Evolutionary conservation across 2,888 invertebrate species (phyloP), one percentile per base, ranked within the genome.

Genomic region (Ophioninae sp.): DNA sequence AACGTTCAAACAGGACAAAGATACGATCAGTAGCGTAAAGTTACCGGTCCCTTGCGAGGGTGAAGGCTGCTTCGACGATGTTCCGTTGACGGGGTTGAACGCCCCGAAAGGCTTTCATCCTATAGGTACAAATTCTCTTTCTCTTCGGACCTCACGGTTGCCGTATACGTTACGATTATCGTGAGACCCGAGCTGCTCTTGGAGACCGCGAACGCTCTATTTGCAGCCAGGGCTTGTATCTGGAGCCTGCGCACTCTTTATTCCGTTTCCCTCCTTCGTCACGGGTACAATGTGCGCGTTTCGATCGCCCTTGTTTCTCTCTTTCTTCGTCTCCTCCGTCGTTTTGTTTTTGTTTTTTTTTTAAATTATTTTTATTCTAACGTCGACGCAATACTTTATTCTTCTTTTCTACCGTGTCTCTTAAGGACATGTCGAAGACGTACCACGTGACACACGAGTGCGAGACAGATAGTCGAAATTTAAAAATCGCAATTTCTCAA

Each of bases 31-130:
- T 71, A 76, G 77, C 63, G 68, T 63, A 61, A 78, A 82, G 78
- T 69, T 79, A 79, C 78, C 78, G 79, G 79, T 67, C 67, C 59
- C 59, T 51, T n/a, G 39, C 23, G 78, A 39, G 78, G 67, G 77
- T 59, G 77, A 68, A 39, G 67, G 39, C 51, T 17, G 20, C n/a
- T 67, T 30, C 10, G 58, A 44, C 78, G 58, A 69, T 69, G 67
- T 79, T 64, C 69, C 69, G 61, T 71, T 44, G 63, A 79, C 82
- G 82, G 86, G 86, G 89, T 89, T 89, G 89, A 89, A 89, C 85
- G 89, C 85, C 88, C 89, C 69, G 79, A 65, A 69, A 74, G 51
- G 69, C 37, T 56, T 71, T 82, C 82, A n/a, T 23, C 72, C 75
- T 67, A 30, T 74, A 65, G 59, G 73, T 73, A 44, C 30, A 67